phyloP scores from a whole-genome alignment of 1,140 invertebrate genomes.

The Carposina sasakii region DNA sequence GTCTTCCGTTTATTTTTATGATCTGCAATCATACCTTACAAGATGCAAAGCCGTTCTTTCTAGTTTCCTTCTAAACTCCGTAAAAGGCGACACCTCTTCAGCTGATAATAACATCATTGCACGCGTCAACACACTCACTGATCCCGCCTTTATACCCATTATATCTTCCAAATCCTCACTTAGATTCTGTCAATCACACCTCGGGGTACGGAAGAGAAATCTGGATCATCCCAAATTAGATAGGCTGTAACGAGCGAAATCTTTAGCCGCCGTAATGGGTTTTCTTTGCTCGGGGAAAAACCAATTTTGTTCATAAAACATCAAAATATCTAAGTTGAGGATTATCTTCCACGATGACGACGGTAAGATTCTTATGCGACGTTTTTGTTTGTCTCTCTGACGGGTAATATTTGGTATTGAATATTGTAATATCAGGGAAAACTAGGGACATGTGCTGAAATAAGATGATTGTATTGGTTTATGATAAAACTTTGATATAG shows the following conservation, averaged over 20 bases:
- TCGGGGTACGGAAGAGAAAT: slow-evolving; percentile 26
- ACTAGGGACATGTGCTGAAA: no score
- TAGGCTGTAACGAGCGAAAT: slow-evolving; percentile 32
- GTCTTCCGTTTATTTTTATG: no score
- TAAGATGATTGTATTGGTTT: no score
- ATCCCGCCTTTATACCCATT: slow-evolving; percentile 11
- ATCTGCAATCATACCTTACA: no score
- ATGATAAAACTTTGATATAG: no score
- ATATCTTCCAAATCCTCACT: slow-evolving; percentile 29
- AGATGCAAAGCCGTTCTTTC: no score
- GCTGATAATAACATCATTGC: no score
- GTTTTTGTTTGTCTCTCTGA: slow-evolving; percentile 29
- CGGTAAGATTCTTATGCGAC: slow-evolving; percentile 34
- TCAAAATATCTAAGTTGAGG: slow-evolving; percentile 41
- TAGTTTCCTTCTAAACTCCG: no score
- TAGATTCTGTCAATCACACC: slow-evolving; percentile 32
- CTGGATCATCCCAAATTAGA: slow-evolving; percentile 43
- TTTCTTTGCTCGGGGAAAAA: slow-evolving; percentile 40
- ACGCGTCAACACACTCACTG: not conserved
- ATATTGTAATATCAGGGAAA: slow-evolving; percentile 9
- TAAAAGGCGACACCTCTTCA: no score
- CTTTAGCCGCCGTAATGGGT: slow-evolving; percentile 32
- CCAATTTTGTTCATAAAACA: slow-evolving; percentile 41
- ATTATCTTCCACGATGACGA: slow-evolving; percentile 30
- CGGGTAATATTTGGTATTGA: slow-evolving; percentile 1